Percentiles rank a stretch among this genome's conserved stretches.
phyloP scores from a whole-genome alignment of 2,888 invertebrate genomes.

The Cryptus armator region DNA sequence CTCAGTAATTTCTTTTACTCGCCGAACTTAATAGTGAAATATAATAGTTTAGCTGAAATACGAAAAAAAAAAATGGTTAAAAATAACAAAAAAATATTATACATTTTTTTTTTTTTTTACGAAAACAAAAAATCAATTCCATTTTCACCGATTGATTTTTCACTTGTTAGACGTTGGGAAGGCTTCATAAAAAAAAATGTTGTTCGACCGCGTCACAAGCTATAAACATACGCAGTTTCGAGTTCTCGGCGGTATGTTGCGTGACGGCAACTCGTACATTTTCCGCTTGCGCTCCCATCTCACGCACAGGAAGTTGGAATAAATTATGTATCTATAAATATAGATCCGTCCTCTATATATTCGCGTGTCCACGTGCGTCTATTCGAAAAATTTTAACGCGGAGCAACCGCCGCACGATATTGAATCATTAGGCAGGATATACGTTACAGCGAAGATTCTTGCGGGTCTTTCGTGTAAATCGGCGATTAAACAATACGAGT shows the following conservation, averaged over 20 bases:
- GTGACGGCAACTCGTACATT: conserved; percentile 20
- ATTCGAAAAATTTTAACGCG: conserved; percentile 19
- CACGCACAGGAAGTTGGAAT: conserved; percentile 33
- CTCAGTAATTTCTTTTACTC: no score
- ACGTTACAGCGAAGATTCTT: conserved; percentile 30
- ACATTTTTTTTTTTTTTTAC: no score
- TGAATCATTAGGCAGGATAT: background rate
- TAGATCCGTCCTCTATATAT: background rate
- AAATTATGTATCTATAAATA: conserved; percentile 29
- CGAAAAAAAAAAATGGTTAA: no score
- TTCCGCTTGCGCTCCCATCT: conserved; percentile 11
- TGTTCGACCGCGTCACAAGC: background rate
- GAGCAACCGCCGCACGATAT: background rate
- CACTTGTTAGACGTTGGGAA: background rate
- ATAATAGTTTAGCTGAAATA: no score
- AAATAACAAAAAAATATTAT: no score
- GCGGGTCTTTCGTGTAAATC: conserved; percentile 29
- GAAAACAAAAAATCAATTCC: background rate
- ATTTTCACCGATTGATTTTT: background rate
- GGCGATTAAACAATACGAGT: conserved; percentile 8
- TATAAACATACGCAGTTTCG: background rate
- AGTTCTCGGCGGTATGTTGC: conserved; percentile 17
- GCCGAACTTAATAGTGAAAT: no score
- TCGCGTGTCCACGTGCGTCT: background rate
- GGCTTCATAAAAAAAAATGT: background rate